These are phyloP conservation scores for Holacanthella duospinosa DNA, from an alignment of 2,888 invertebrate genomes.

Conservation along the genomic window DNA sequence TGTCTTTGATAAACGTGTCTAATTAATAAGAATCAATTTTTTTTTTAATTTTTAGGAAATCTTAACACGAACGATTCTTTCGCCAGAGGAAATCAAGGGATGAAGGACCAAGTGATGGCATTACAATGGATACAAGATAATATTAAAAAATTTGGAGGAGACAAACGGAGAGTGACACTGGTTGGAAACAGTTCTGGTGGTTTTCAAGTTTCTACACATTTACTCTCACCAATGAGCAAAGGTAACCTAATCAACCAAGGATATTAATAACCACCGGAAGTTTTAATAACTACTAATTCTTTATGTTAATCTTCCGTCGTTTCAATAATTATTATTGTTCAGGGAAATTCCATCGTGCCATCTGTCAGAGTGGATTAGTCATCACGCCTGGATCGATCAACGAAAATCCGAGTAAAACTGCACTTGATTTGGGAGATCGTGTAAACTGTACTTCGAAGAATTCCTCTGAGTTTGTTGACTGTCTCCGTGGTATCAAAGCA, in stretches of 20 bases:
- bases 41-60: conserved; percentile 6
- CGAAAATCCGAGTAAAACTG: neutral
- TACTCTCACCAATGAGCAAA: conserved; percentile 16
- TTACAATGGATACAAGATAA: conserved; percentile 9
- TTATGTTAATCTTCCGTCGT: too few species aligned
- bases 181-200: conserved; percentile 18
- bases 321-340: neutral
- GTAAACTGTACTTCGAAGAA: neutral
- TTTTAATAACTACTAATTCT: too few species aligned
- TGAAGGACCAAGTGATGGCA: conserved; percentile 11
- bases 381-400: neutral
- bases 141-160: conserved; percentile 10
- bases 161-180: conserved; percentile 8
- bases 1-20: too few species aligned
- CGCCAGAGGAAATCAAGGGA: conserved; percentile 10
- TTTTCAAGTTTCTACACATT: conserved; percentile 7
- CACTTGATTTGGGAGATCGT: neutral
- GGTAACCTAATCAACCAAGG: too few species aligned
- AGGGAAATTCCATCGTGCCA: conserved; percentile 6
- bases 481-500: neutral
- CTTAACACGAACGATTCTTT: conserved; percentile 8
- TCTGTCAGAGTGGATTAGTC: conserved; percentile 1
- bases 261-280: too few species aligned
- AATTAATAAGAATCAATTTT: neutral
- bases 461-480: neutral